Evolutionary conservation across 64 coral and sea anemone species (phyloP).

Genomic region (Montipora capricornis): DNA sequence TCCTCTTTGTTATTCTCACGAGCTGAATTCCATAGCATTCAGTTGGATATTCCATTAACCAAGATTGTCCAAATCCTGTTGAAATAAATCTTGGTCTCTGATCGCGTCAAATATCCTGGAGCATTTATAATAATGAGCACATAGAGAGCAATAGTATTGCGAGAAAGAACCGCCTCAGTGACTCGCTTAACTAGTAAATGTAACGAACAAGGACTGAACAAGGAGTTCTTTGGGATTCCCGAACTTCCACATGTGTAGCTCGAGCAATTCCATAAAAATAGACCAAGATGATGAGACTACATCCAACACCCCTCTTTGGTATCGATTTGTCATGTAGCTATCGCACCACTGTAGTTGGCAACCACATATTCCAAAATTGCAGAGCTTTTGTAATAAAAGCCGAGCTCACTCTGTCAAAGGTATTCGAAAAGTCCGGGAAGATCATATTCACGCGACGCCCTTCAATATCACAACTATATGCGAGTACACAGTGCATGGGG

Average conservation of each 20-base stretch:
- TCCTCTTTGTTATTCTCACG: too few relatives aligned
- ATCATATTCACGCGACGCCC: too few relatives aligned
- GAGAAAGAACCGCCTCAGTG: not conserved
- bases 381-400: not conserved
- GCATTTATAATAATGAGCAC: not conserved
- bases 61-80: not conserved
- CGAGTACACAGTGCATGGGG: too few relatives aligned
- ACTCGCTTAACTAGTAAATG: not conserved
- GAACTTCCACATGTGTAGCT: too few relatives aligned
- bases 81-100: not conserved
- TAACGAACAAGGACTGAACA: not conserved
- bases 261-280: not conserved
- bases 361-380: not conserved
- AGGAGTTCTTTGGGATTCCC: not conserved
- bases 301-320: not conserved
- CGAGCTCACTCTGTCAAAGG: not conserved
- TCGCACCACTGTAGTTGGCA: not conserved
- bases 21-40: too few relatives aligned
- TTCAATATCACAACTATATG: too few relatives aligned
- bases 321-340: not conserved
- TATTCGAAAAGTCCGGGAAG: too few relatives aligned
- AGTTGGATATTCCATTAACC: too few relatives aligned
- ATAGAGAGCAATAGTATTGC: not conserved
- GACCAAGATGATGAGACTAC: not conserved
- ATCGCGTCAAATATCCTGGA: not conserved